Evolutionary conservation across 1,140 invertebrate genomes (phyloP), one percentile per base, ranked within the genome.

Genomic region (Hypothenemus hampei): DNA sequence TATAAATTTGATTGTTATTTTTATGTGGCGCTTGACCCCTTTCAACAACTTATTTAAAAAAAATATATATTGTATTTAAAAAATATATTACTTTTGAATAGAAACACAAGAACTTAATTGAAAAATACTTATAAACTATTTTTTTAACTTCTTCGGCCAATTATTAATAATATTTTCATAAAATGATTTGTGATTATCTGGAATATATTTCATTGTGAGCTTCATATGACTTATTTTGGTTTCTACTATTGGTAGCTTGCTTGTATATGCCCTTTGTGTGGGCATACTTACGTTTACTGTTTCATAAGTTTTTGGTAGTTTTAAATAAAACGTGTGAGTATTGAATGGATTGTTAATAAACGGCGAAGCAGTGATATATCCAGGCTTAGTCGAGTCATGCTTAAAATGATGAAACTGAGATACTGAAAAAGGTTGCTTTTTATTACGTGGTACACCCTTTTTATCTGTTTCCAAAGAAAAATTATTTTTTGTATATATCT

Each of bases 341-440:
- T 37, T 37, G 16, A 37, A 37, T 13, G 35, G 35, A 37, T 15
- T 37, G 16, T 37, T 37, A 37, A 37, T 37, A 37, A 37, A 37
- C 7, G 15, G 35, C 11, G 4, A 37, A 37, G 10, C 35, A 37
- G 35, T 37, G 16, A 37, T 15, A 37, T 37, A 4, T 37, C 40
- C 40, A 20, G 19, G 6, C 22, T 43, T 43, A 43, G 40, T 7
- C 10, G 40, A 6, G 15, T 21, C 40, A 43, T 43, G 40, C 18
- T 21, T 23, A 21, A 43, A 43, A 15, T 19, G 40, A 23, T 21
- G 5, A 43, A 43, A 43, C 40, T 43, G 18, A 20, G 40, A 19
- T 20, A 41, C 2, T 21, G 6, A 43, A 43, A 43, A 43, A 43
- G 18, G 18, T 1, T 21, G 1, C 2, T 1, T 43, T 43, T 19